Evolutionary conservation across 37 sponge, comb jelly and placozoan species (phyloP).

Genomic region (Amphimedon queenslandica): DNA sequence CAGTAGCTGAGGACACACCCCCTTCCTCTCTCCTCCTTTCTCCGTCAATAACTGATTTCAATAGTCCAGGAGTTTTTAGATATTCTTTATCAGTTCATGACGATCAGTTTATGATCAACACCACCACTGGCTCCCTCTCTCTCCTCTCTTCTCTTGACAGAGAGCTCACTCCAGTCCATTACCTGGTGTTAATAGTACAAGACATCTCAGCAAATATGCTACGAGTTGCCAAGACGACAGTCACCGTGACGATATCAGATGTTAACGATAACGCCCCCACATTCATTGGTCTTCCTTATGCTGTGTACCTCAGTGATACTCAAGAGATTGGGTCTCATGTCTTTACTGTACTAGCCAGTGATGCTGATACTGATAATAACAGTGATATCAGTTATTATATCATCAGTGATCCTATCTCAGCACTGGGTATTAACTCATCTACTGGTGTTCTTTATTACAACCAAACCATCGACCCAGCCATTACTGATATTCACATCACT

Average conservation of each 20-base stretch:
- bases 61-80: slow-evolving; percentile 11
- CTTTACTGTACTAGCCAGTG: slow-evolving; percentile 33
- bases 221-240: slow-evolving; percentile 15
- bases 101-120: slow-evolving; percentile 23
- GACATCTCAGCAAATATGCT: slow-evolving; percentile 14
- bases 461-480: no score
- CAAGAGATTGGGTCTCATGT: neutral
- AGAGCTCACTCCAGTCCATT: slow-evolving; percentile 24
- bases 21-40: neutral
- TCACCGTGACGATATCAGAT: slow-evolving; percentile 13
- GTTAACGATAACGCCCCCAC: slow-evolving; percentile 44
- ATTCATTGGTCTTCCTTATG: slow-evolving; percentile 3
- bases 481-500: no score
- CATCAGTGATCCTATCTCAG: neutral
- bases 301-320: slow-evolving; percentile 6
- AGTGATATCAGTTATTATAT: slow-evolving; percentile 13
- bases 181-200: slow-evolving; percentile 37
- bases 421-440: slow-evolving; percentile 2
- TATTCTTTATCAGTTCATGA: slow-evolving; percentile 15
- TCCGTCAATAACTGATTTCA: slow-evolving; percentile 9
- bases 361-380: slow-evolving; percentile 38
- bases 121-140: slow-evolving; percentile 14
- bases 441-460: slow-evolving; percentile 24
- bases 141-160: slow-evolving; percentile 20
- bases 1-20: slow-evolving; percentile 28